Evolutionary conservation across 2,113 vertebrate genomes (phyloP).

Genomic region (Galeopterus variegatus): DNA sequence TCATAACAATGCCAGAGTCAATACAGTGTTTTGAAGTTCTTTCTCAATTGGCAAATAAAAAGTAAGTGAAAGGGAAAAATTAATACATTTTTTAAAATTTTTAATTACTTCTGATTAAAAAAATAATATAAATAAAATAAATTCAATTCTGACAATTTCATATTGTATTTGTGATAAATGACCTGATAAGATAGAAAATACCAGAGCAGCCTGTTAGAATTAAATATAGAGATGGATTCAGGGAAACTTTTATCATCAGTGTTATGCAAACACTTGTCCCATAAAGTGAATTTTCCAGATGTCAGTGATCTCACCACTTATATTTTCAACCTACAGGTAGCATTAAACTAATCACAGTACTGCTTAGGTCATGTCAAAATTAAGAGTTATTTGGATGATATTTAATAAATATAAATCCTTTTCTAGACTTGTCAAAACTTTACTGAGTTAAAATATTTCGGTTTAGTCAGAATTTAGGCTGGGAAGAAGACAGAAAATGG

Average conservation of each 20-base stretch:
- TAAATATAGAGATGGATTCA: background rate
- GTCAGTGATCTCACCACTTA: background rate
- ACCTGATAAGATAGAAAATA: background rate
- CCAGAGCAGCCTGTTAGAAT: background rate
- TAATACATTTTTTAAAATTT: background rate
- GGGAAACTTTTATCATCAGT: background rate
- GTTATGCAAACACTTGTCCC: background rate
- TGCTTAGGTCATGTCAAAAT: background rate
- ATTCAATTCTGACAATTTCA: background rate
- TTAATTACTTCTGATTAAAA: slow-evolving; percentile 18
- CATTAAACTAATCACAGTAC: background rate
- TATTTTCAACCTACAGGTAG: background rate
- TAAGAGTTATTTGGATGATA: background rate
- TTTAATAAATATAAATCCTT: background rate
- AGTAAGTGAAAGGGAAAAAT: background rate
- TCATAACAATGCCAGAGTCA: background rate
- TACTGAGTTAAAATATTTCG: slow-evolving; percentile 18
- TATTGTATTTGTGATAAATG: background rate
- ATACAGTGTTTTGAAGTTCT: background rate
- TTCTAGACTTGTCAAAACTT: background rate
- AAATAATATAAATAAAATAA: background rate
- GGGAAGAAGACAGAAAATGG: background rate
- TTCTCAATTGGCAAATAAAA: background rate
- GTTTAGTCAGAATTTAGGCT: background rate
- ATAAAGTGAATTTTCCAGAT: background rate